These are phyloP conservation scores for Acrocyrtus sp. DNA, from an alignment of 2,888 invertebrate species.

Conservation along the genomic window DNA sequence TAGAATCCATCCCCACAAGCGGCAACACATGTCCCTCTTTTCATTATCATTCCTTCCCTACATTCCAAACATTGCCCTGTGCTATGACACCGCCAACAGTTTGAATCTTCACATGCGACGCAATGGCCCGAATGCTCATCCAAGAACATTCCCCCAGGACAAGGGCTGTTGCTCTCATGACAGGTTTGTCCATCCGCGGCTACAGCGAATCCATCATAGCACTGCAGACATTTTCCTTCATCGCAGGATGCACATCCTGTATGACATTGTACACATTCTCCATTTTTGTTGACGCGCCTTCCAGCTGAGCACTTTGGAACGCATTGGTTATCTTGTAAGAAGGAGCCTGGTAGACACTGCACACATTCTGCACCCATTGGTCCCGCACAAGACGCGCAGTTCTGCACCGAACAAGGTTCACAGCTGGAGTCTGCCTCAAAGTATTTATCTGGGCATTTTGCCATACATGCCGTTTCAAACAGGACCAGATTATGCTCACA, in stretches of 20 bases:
- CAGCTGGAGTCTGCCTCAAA: conserved; percentile 89
- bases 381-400: conserved; percentile 77
- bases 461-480: conserved; percentile 81
- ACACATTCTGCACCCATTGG: conserved; percentile 62
- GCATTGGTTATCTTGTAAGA: conserved; percentile 53
- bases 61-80: conserved; percentile 56
- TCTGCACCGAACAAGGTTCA: conserved; percentile 78
- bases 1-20: conserved; percentile 57
- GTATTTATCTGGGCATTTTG: conserved; percentile 83
- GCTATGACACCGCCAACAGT: conserved; percentile 55
- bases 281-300: conserved; percentile 19
- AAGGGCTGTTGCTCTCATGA: conserved; percentile 46
- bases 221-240: conserved; percentile 44
- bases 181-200: conserved; percentile 37
- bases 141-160: conserved; percentile 56
- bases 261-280: conserved; percentile 40
- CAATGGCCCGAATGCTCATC: conserved; percentile 53
- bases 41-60: conserved; percentile 43
- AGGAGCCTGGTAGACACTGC: conserved; percentile 48
- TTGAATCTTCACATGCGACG: conserved; percentile 49
- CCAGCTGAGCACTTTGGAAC: conserved; percentile 50
- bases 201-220: conserved; percentile 47
- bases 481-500: conserved; percentile 90
- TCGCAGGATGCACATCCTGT: conserved; percentile 56
- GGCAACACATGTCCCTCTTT: conserved; percentile 50